Percentiles rank a stretch among this genome's conserved stretches.
These are phyloP conservation scores for Anguilla japonica DNA, from an alignment of 2,113 vertebrate species.

Conservation along the genomic window DNA sequence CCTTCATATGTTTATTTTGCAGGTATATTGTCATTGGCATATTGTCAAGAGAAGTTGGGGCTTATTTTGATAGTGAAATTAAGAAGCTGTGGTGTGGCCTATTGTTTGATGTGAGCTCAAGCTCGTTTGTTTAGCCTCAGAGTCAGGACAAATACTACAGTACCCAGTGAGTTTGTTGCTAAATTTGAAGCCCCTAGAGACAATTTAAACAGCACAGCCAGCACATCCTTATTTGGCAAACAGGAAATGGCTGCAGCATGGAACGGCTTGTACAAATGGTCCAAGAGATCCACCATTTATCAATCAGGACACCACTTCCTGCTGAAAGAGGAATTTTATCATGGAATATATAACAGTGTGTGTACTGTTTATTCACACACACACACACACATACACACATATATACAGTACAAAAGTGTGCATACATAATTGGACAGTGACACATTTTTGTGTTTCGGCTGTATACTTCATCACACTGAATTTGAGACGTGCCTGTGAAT, in stretches of 20 bases:
- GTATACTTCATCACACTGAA: too few species aligned
- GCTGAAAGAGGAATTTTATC: background rate
- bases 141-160: background rate
- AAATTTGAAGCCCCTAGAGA: background rate
- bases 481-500: too few species aligned
- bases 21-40: background rate
- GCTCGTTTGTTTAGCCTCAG: background rate
- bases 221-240: background rate
- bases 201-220: background rate
- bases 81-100: background rate
- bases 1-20: background rate
- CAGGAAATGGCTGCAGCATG: slow-evolving; percentile 1
- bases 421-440: too few species aligned
- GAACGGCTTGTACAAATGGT: background rate
- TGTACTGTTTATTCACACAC: too few species aligned
- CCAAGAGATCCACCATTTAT: background rate
- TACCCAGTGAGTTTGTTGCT: background rate
- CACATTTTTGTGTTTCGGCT: too few species aligned
- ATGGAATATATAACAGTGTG: too few species aligned
- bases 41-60: background rate
- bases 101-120: background rate
- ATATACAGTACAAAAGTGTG: too few species aligned
- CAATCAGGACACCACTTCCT: background rate
- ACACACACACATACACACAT: too few species aligned
- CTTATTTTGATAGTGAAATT: background rate